Base-by-base conservation (phyloP, 2,113 vertebrate genomes). In the Tachysurus vachellii region DNA sequence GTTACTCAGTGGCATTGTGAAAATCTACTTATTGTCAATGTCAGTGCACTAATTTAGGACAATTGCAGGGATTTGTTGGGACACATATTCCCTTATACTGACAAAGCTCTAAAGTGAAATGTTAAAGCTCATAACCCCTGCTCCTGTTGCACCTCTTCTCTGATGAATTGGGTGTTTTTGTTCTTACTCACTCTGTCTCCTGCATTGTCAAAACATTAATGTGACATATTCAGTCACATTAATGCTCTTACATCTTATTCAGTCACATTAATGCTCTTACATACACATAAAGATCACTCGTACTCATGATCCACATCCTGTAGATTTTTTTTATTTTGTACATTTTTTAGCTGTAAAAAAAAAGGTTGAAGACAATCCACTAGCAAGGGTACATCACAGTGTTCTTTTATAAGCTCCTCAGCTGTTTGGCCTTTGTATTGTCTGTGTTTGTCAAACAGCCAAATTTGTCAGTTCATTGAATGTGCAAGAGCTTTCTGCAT, bases 11-110 rank as follows among this genome's bases (percentile, higher is more conserved):
- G 86, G 87, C 86, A 57, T 89, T 87, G 83, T 90, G 89, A 91
- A 90, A 90, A 93, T 92, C 93, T 89, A 89, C 92, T 93, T 92
- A 91, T 68, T 93, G 93, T 94, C 93, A 93, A 91, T 88, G 92
- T 93, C 93, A 93, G 87, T 17, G 5, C 88, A 86, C 92, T 94
- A 88, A 94, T 94, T 94, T 93, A 90, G 90, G 91, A 92, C 93
- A 92, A 92, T 93, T 95, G 93, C 91, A 89, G 87, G 88, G 77
- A 87, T 84, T 90, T 85, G 76, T 31, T 88, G 87, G 82, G 80
- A 86, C 77, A 75, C 84, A 66, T 87, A 71, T 87, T 92, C 84
- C 81, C 84, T 89, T 89, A 87, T 88, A 59, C 84, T n/a, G 42
- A 73, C 70, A 83, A 88, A 85, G 86, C 83, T 83, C 59, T 62